A percentile compares a stretch with the other conserved stretches of the same genome.
phyloP scores from a whole-genome alignment of 2,797 vertebrate genomes.

The Fundulus diaphanus region DNA sequence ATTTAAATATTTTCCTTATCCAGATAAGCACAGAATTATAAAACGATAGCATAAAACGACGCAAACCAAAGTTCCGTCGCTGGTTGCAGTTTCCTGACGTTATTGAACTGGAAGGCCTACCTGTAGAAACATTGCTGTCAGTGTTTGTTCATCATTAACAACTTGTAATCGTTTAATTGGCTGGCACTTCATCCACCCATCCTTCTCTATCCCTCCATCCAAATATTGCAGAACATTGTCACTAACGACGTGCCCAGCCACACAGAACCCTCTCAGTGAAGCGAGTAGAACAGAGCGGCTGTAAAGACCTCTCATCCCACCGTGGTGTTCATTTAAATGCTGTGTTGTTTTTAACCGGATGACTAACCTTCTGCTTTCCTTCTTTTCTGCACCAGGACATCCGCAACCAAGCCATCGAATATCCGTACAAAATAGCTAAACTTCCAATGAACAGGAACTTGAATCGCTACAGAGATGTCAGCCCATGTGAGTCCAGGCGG shows the following conservation, averaged over 20 bases:
- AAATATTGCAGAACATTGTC: neutral
- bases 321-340: slow-evolving; percentile 13
- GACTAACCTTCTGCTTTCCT: slow-evolving; percentile 44
- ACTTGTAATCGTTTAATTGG: no score
- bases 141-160: neutral
- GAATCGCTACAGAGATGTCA: slow-evolving; percentile 99
- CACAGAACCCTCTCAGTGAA: neutral
- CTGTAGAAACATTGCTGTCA: neutral
- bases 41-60: neutral
- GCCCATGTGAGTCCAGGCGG: slow-evolving; percentile 90
- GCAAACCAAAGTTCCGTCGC: neutral
- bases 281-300: neutral
- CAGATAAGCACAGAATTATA: neutral
- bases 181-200: no score
- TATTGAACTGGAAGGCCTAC: neutral
- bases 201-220: no score
- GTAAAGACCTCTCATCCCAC: neutral
- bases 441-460: slow-evolving; percentile 93
- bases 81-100: neutral
- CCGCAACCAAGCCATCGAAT: slow-evolving; percentile 91
- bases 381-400: slow-evolving; percentile 86
- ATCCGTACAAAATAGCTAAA: slow-evolving; percentile 93
- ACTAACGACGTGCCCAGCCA: slow-evolving; percentile 2
- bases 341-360: neutral
- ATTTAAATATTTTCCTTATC: neutral